Evolutionary conservation across 1,140 invertebrate species (phyloP), one percentile per base, ranked within the genome.

Genomic region (Hormaphis cornu): DNA sequence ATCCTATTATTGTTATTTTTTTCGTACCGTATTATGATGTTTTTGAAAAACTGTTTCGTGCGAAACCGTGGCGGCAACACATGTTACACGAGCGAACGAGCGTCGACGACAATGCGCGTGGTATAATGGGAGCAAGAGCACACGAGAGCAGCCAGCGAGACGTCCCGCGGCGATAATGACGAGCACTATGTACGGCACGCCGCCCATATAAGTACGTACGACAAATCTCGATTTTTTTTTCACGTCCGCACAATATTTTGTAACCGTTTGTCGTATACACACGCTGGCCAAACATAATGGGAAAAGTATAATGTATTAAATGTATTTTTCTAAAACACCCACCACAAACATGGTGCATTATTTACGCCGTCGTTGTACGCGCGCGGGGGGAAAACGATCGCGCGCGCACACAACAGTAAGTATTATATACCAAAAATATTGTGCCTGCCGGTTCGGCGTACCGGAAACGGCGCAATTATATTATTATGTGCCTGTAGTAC

Each of bases 161-260:
- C 61, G 44, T 66, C 61, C 46, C 20, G 61, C n/a, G 18, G 61
- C 28, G 61, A 66, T 66, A 66, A 66, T 66, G 61, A 66, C 61
- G 22, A 66, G 44, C 50, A 66, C 16, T 22, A 63, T 6, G 16
- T 26, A 61, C 26, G 30, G 0, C 7, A 22, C 20, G n/a, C 28
- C 28, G 61, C 61, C 42, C 61, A 30, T n/a, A n/a, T n/a, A 8
- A 20, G 37, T 33, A 66, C 30, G 18, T 20, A 5, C 7, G 14
- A 66, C 16, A 66, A 66, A 66, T 66, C 61, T 18, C 28, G 20
- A 66, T 30, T 50, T 63, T 30, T 40, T 8, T 40, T 40, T 8
- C 18, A 24, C 8, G 44, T 66, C 18, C 50, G 61, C n/a, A n/a
- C n/a, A n/a, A n/a, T n/a, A n/a, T n/a, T 35, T 35, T 33, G 59